Evolutionary conservation across 64 coral and sea anemone species (phyloP).

Genomic region (Orbicella faveolata): DNA sequence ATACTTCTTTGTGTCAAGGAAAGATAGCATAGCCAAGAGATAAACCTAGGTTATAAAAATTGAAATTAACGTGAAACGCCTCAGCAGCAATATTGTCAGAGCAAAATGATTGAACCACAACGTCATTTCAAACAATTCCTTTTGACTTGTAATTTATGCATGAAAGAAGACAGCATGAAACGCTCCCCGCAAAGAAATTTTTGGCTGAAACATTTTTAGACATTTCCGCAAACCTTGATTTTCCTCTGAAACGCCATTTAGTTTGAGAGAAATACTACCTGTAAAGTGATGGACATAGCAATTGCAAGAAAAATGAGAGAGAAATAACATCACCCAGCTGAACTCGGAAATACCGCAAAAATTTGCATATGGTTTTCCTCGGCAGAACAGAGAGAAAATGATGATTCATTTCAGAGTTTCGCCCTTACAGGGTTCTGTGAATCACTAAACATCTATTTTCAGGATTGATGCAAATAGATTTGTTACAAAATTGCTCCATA

Average conservation of each 20-base stretch:
- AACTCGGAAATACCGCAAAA: conserved; percentile 8
- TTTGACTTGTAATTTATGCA: conserved; percentile 52
- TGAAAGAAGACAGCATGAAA: conserved; percentile 34
- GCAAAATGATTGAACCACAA: conserved; percentile 41
- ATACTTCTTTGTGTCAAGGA: neutral
- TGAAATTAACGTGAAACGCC: neutral
- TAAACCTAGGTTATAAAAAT: neutral
- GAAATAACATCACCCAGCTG: conserved; percentile 20
- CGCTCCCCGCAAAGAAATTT: conserved; percentile 35
- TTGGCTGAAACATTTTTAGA: neutral
- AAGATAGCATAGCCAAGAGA: neutral
- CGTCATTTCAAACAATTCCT: conserved; percentile 51
- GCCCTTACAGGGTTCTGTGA: neutral
- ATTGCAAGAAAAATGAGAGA: neutral
- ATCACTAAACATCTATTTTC: neutral
- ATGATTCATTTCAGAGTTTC: neutral
- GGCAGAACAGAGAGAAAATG: neutral
- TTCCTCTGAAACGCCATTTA: neutral
- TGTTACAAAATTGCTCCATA: neutral
- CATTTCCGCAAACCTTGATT: neutral
- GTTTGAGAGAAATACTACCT: neutral
- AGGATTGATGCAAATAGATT: neutral
- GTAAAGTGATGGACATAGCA: neutral
- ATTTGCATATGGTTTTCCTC: conserved; percentile 54
- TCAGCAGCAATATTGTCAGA: conserved; percentile 5